Base-by-base conservation (phyloP, 2,888 invertebrate species). In the Eurois occulta region DNA sequence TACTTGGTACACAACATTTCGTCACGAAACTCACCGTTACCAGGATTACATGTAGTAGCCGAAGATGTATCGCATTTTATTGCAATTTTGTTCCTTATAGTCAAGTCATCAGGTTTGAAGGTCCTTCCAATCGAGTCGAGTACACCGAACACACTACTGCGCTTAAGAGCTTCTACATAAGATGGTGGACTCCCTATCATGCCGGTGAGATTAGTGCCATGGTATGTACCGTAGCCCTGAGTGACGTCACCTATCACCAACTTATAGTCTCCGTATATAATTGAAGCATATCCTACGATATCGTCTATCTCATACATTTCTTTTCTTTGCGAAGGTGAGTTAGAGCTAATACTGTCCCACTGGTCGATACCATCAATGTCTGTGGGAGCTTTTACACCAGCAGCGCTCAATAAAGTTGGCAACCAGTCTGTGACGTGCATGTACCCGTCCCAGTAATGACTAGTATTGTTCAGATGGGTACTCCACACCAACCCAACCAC, bases 391-490 rank as follows among this genome's bases (percentile, higher is more conserved):
- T 91, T 81, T 66, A 88, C 88, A 55, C 94, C 95, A n/a, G 91
- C 92, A 32, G 95, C 96, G 71, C 86, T 87, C 66, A 97, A 92
- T 13, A 98, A 94, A 0, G 99, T 99, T 0, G 99, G 98, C 43
- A 99, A 91, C 98, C 98, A 98, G 92, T 99, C 99, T 21, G 97
- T 97, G 6, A 98, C 97, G 90, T 99, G 98, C 88, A 99, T 97
- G 81, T 98, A 94, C 5, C 95, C 95, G 60, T 94, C 93, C 95
- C 95, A 96, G 62, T 92, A 85, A 88, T 95, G 92, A 84, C 98
- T 97, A 7, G 91, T 80, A 41, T 89, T 91, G 64, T 90, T 90
- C 75, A 95, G 87, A 43, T 87, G 88, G 28, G 93, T 88, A 78
- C 93, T 98, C 97, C 98, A 99, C 65, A 99, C 92, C 35, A 98